Percentiles rank a stretch among this genome's conserved stretches.
These are phyloP conservation scores for Minunthozetes semirufus DNA, from an alignment of 2,888 invertebrate species.

Conservation along the genomic window DNA sequence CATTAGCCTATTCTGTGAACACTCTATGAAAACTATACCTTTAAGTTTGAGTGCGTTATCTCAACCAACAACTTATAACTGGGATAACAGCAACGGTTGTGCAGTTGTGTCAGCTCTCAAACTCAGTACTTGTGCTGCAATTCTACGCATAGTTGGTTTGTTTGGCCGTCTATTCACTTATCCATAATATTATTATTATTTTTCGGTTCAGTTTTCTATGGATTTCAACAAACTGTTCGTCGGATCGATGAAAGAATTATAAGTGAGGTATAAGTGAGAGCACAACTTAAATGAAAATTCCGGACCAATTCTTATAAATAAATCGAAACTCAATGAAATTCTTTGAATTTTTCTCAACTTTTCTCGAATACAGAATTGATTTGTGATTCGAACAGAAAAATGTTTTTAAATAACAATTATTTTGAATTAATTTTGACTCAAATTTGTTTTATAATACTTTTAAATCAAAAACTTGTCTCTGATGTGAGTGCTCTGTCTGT, in stretches of 20 bases:
- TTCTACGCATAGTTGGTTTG: conserved; percentile 21
- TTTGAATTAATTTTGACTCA: not conserved
- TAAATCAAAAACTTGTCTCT: not conserved
- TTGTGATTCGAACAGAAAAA: not conserved
- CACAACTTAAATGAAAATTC: not conserved
- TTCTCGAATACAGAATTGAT: not conserved
- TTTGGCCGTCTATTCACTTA: not conserved
- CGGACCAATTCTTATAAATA: not conserved
- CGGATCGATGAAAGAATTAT: too few species aligned
- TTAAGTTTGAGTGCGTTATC: conserved; percentile 3
- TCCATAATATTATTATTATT: conserved; percentile 9
- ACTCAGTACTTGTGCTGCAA: conserved; percentile 6
- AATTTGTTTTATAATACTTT: not conserved
- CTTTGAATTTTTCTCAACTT: not conserved
- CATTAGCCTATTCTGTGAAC: not conserved
- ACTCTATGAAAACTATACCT: not conserved
- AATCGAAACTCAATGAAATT: too few species aligned
- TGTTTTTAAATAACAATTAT: not conserved
- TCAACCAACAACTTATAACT: conserved; percentile 9
- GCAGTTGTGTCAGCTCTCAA: conserved; percentile 8
- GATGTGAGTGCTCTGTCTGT: not conserved
- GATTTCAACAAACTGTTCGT: not conserved
- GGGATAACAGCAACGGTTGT: conserved; percentile 17
- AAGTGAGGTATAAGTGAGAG: too few species aligned
- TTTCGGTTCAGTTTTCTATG: conserved; percentile 17